Evolutionary conservation across 2,113 vertebrate genomes (phyloP).

Genomic region (Sialia sialis): DNA sequence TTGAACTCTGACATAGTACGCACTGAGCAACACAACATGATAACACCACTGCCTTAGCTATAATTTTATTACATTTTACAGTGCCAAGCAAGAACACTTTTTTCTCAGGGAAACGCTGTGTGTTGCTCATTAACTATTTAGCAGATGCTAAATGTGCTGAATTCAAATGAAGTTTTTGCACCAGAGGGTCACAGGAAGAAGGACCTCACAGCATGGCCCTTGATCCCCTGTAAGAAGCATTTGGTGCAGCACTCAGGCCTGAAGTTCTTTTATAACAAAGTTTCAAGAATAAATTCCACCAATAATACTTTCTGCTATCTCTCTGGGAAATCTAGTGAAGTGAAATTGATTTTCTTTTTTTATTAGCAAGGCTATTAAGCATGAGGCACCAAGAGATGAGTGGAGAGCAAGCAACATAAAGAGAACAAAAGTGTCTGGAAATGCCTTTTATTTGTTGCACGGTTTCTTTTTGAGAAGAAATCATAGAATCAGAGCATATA

Average conservation of each 20-base stretch:
- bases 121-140: neutral
- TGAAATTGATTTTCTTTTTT: slow-evolving; percentile 70
- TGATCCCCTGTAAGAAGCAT: neutral
- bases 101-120: neutral
- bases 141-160: neutral
- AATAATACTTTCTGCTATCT: slow-evolving; percentile 34
- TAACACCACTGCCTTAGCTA: neutral
- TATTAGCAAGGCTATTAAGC: slow-evolving; percentile 69
- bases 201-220: neutral
- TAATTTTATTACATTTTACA: neutral
- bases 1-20: neutral
- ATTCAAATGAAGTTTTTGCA: neutral
- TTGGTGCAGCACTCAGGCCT: neutral
- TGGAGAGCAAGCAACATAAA: slow-evolving; percentile 48
- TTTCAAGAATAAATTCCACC: slow-evolving; percentile 38
- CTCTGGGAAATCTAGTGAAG: slow-evolving; percentile 60
- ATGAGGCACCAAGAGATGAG: slow-evolving; percentile 50
- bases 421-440: slow-evolving; percentile 21
- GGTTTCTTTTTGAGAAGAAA: neutral
- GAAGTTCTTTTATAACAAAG: slow-evolving; percentile 18
- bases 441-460: neutral
- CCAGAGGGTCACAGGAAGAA: neutral
- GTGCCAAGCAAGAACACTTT: neutral
- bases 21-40: neutral
- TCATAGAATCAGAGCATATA: neutral